Evolutionary conservation across 2,888 invertebrate species (phyloP), one percentile per base, ranked within the genome.

Genomic region (Tryphoninae sp.): DNA sequence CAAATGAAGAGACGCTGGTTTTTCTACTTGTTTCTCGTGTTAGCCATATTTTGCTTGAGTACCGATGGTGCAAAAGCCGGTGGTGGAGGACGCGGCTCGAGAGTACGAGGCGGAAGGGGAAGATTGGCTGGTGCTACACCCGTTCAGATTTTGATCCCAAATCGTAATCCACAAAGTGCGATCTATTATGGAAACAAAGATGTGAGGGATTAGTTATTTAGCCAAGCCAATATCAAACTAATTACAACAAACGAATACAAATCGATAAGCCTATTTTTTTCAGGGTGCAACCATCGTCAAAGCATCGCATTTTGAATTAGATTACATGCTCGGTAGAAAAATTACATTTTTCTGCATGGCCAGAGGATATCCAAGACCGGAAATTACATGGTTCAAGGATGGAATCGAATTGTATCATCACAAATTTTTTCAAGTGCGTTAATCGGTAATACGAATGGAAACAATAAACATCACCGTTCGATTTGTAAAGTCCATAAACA

Each of bases 321-420:
- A 95, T 87, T 96, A 95, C 89, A 94, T 95, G 93, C 92, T 96
- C 42, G 96, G 96, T 13, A 93, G 96, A 82, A 96, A 96, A 91
- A 95, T 96, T 49, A 94, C 95, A 4, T 95, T 96, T 88, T 95
- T 96, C 89, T 96, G 96, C 88, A 95, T 95, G 93, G 96, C 96
- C 0, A 93, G 93, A 87, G 96, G 96, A 53, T 93, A 93, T 78
- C 96, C 96, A 0, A 91, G 96, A 78, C 96, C 96, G 0, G 95
- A 95, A 90, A 95, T 96, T 74, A 96, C 95, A 45, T 96, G 96
- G 96, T 95, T 94, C 87, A 96, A 96, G 89, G 96, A 96, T 88
- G 96, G 95, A 2, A 95, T 96, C 59, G 96, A 96, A 89, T 90
- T 96, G n/a, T 95, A 95, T 84, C 94, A 94, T 59, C 95, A 95